These are phyloP conservation scores for Galeruca laticollis DNA, from an alignment of 2,888 invertebrate species.

Conservation along the genomic window DNA sequence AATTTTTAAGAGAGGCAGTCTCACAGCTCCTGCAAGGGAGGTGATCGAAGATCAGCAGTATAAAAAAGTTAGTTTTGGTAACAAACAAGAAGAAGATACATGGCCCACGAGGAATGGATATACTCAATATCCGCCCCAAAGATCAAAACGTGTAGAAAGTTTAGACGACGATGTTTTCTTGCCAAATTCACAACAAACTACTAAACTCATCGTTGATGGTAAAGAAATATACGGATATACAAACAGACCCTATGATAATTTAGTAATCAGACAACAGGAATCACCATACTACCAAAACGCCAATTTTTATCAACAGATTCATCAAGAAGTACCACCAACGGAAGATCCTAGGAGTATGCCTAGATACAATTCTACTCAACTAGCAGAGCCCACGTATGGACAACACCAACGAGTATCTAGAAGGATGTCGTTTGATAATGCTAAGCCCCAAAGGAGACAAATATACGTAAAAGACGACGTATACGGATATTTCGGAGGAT, in stretches of 20 bases:
- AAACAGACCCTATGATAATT: conserved; percentile 35
- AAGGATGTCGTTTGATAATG: conserved; percentile 46
- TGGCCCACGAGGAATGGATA: conserved; percentile 70
- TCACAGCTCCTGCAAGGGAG: conserved; percentile 60
- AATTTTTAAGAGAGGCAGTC: conserved; percentile 70
- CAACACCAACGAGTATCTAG: conserved; percentile 44
- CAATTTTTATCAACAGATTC: conserved; percentile 24
- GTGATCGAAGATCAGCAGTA: conserved; percentile 62
- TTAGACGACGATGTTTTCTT: conserved; percentile 63
- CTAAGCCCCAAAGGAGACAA: conserved; percentile 44
- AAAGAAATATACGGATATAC: conserved; percentile 43
- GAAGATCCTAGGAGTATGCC: conserved; percentile 37
- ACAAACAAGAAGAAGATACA: conserved; percentile 47
- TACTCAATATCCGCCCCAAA: conserved; percentile 63
- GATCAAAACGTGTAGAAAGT: conserved; percentile 52
- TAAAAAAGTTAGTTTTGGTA: conserved; percentile 69
- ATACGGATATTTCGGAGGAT: conserved; percentile 53
- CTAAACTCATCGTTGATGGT: conserved; percentile 31
- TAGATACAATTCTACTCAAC: conserved; percentile 52
- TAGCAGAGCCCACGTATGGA: conserved; percentile 52
- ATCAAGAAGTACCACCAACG: conserved; percentile 34
- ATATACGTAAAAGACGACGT: conserved; percentile 53
- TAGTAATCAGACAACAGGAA: conserved; percentile 38
- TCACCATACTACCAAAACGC: conserved; percentile 37
- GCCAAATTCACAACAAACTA: conserved; percentile 45